These are phyloP conservation scores for Phenganax marumi DNA, from an alignment of 92 coral and sea anemone species.

Conservation along the genomic window DNA sequence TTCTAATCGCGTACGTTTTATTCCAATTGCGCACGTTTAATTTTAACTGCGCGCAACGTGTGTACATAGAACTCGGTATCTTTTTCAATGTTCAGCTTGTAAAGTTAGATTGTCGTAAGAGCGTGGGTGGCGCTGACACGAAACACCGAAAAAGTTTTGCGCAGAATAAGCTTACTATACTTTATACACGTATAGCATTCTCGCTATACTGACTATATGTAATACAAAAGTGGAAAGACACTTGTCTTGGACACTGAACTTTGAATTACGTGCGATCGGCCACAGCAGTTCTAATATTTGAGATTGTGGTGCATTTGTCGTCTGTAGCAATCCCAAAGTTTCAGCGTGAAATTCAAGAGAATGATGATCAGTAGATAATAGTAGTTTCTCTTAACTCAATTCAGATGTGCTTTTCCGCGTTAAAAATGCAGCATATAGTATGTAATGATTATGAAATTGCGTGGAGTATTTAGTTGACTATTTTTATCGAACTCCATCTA, in stretches of 20 bases:
- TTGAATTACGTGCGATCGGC: too few species aligned
- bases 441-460: neutral
- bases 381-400: neutral
- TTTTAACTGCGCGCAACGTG: neutral
- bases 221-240: too few species aligned
- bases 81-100: neutral
- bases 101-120: neutral
- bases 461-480: neutral
- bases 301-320: too few species aligned
- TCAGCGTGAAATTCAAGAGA: too few species aligned
- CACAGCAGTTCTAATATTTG: too few species aligned
- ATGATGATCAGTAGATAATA: neutral
- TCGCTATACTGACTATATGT: too few species aligned
- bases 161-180: neutral
- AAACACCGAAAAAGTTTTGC: neutral
- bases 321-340: too few species aligned
- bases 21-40: neutral
- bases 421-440: neutral
- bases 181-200: too few species aligned
- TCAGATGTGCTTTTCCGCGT: neutral
- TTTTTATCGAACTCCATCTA: neutral
- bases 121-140: conserved; percentile 23
- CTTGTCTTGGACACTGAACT: too few species aligned
- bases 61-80: neutral
- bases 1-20: neutral